Evolutionary conservation across 2,888 invertebrate genomes (phyloP), one percentile per base, ranked within the genome.

Genomic region (Melanchra persicariae): DNA sequence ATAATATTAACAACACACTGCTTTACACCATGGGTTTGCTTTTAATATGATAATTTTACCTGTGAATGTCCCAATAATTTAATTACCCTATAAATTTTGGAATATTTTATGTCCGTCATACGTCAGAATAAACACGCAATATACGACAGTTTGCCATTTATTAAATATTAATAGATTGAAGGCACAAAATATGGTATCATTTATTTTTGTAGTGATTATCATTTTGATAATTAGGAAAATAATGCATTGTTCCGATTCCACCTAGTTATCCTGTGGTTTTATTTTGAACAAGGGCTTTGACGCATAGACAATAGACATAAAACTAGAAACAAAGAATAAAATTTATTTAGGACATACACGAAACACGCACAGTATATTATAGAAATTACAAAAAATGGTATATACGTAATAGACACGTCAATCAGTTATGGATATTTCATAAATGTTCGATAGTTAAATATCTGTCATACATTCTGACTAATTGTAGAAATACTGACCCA

Each of bases 401-500:
- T n/a, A n/a, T n/a, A n/a, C n/a, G n/a, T n/a, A 40, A 49, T 2
- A n/a, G 3, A 34, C 9, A 30, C 24, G 12, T n/a, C 10, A 43
- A 8, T n/a, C 12, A 40, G 24, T n/a, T 17, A 19, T 66, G 7
- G 17, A 37, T 26, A 9, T 17, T 24, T 49, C 10, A 34, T 24
- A 40, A 40, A n/a, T n/a, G 17, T 9, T 63, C 1, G 15, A 64
- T 70, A 57, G 54, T 40, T 40, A n/a, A 60, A 58, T 64, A 57
- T 12, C 47, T 37, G 40, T 51, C 26, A 45, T 30, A 59, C n/a
- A 63, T 63, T 57, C 45, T 77, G 90, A 93, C 87, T 92, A 92
- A 91, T 87, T 49, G 77, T 74, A 77, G 81, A 74, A 87, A 86
- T 82, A 89, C 77, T 89, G 87, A 88, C 91, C 91, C 74, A 87